Evolutionary conservation across 1,140 invertebrate species (phyloP), one percentile per base, ranked within the genome.

Genomic region (Trichomalopsis sarcophagae): DNA sequence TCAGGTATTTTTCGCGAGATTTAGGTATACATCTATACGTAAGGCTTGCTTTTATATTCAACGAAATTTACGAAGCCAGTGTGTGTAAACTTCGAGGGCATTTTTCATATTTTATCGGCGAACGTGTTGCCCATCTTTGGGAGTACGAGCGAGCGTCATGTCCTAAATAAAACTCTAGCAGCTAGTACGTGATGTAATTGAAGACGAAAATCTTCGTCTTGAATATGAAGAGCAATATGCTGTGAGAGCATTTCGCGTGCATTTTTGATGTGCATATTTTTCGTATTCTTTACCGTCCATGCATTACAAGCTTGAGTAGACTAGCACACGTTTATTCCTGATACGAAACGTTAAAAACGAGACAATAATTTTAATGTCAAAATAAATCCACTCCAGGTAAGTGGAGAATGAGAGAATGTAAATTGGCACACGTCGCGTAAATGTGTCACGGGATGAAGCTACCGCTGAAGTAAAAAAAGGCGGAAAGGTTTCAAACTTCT

Each of bases 391-490:
- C 5, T 40, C 9, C 40, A 40, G 40, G 9, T 7, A 40, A 40
- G 40, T 40, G 7, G 40, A 2, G 40, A 40, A 40, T 40, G n/a
- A 36, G 27, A 4, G 30, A 66, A 79, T 40, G 27, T 30, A 33
- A 23, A 79, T 79, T 79, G 66, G 30, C 30, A 36, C 30, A 79
- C 50, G n/a, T 77, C 75, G 75, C n/a, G 47, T 6, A 9, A 40
- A 40, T 40, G 7, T 40, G 40, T 40, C 40, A 40, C 40, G n/a
- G n/a, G 9, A 9, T 5, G 40, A 0, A 40, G 40, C 40, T 5
- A 40, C 40, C 40, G 40, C 40, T 40, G 7, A 40, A 55, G 13
- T 55, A 14, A 44, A 75, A 75, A 40, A 4, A 21, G 73, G 17
- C 13, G 40, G 9, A 71, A 71, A 14, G 47, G 47, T 50, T 50